Percentiles rank a stretch among this genome's conserved stretches.
Evolutionary conservation across 1,140 invertebrate genomes (phyloP).

Genomic region (Bombus impatiens): DNA sequence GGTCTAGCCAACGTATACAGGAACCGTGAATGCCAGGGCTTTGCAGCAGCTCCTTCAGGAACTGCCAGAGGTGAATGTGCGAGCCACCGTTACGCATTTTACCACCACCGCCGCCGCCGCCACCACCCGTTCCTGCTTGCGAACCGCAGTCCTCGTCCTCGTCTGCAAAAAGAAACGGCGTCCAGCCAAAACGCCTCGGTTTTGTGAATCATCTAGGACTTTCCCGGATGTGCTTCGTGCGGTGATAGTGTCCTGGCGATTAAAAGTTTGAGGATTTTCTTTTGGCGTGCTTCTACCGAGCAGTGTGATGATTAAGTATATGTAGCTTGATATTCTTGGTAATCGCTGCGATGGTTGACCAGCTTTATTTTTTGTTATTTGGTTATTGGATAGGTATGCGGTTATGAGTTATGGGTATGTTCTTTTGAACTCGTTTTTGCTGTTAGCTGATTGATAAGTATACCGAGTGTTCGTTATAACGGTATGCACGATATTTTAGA

Average conservation of each 20-base stretch:
- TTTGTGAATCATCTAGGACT: constrained; percentile 1
- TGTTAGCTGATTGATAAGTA: neutral
- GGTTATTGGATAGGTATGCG: neutral
- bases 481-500: neutral
- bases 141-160: constrained; percentile 83
- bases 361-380: neutral
- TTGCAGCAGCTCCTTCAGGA: constrained; percentile 96
- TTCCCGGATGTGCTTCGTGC: neutral
- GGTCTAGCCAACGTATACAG: constrained; percentile 98
- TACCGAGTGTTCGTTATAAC: neutral
- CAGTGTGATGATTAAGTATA: neutral
- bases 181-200: neutral
- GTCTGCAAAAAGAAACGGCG: constrained; percentile 76
- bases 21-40: constrained; percentile 93
- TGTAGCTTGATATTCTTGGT: neutral
- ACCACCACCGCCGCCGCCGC: constrained; percentile 64
- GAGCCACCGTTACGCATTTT: constrained; percentile 86
- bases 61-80: constrained; percentile 99
- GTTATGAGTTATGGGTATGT: neutral
- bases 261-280: neutral
- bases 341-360: neutral
- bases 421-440: neutral
- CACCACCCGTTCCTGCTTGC: constrained; percentile 63
- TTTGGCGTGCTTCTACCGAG: neutral
- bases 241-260: neutral